phyloP scores from a whole-genome alignment of 1,140 invertebrate genomes.

The Drosophila prosaltans region DNA sequence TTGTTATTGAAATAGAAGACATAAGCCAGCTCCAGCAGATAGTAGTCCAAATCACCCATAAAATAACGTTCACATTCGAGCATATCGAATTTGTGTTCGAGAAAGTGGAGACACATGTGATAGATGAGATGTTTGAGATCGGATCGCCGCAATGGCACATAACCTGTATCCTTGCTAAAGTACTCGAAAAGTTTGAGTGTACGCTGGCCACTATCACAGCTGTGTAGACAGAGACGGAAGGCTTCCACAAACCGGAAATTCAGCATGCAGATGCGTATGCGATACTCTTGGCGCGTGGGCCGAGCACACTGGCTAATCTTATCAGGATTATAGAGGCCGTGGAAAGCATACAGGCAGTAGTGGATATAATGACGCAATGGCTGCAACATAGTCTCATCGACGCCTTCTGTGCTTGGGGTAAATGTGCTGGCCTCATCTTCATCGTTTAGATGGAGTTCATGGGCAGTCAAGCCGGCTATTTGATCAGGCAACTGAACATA shows the following conservation, averaged over 20 bases:
- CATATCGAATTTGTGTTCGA: constrained; percentile 73
- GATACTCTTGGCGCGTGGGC: constrained; percentile 72
- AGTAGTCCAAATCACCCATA: constrained; percentile 79
- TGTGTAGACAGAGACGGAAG: constrained; percentile 73
- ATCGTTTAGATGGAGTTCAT: constrained; percentile 33
- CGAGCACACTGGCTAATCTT: constrained; percentile 83
- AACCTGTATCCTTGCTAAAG: constrained; percentile 82
- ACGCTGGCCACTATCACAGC: constrained; percentile 61
- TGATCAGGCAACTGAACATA: constrained; percentile 67
- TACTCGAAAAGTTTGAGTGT: constrained; percentile 81
- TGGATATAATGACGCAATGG: constrained; percentile 83
- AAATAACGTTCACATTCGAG: constrained; percentile 78
- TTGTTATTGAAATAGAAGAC: constrained; percentile 83
- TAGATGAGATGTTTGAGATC: constrained; percentile 82
- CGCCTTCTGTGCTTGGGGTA: constrained; percentile 47
- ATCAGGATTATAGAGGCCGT: constrained; percentile 84
- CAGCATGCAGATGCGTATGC: constrained; percentile 78
- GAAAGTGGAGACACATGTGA: constrained; percentile 76
- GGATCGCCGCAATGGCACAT: constrained; percentile 74
- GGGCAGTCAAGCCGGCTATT: not conserved
- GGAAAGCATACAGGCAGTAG: constrained; percentile 85
- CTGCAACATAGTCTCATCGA: constrained; percentile 52
- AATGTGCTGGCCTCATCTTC: constrained; percentile 56
- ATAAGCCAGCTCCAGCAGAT: constrained; percentile 78
- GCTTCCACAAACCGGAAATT: constrained; percentile 81